A percentile compares a stretch with the other conserved stretches of the same genome.
phyloP scores from a whole-genome alignment of 2,888 invertebrate species.

The Xestia ashworthii region DNA sequence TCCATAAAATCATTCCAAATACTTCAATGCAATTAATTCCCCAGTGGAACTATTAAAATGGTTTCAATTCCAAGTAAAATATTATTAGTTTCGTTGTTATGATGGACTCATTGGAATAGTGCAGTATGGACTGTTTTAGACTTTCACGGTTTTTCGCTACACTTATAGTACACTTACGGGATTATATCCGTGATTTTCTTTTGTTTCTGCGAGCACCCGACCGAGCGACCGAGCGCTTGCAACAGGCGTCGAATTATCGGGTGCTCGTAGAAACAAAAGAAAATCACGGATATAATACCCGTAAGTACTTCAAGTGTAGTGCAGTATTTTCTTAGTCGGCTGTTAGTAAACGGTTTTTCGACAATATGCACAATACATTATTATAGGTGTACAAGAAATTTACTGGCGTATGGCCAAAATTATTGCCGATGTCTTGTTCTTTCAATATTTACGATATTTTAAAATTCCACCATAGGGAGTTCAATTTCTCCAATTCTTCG shows the following conservation, averaged over 20 bases:
- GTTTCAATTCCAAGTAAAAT: slow-evolving; percentile 30
- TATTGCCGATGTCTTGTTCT: background rate
- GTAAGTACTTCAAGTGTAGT: too few species aligned
- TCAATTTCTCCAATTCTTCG: background rate
- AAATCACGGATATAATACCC: too few species aligned
- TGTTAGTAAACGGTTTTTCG: slow-evolving; percentile 2
- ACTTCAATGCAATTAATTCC: slow-evolving; percentile 4
- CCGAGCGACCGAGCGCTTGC: too few species aligned
- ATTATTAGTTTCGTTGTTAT: slow-evolving; percentile 4
- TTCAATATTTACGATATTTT: background rate
- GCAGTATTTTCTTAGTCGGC: background rate
- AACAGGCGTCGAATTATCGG: too few species aligned
- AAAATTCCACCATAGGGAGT: background rate
- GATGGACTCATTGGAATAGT: background rate
- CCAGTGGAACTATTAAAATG: slow-evolving; percentile 15
- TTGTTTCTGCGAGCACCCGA: too few species aligned
- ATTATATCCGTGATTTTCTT: too few species aligned
- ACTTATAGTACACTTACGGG: too few species aligned
- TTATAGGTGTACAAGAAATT: background rate
- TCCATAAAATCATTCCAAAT: slow-evolving; percentile 7
- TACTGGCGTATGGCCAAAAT: background rate
- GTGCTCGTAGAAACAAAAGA: too few species aligned
- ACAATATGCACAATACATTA: too few species aligned
- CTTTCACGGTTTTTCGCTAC: too few species aligned
- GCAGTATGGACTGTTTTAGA: too few species aligned